Evolutionary conservation across 23 tunicate species (phyloP).

Genomic region (Trididemnum clinides): DNA sequence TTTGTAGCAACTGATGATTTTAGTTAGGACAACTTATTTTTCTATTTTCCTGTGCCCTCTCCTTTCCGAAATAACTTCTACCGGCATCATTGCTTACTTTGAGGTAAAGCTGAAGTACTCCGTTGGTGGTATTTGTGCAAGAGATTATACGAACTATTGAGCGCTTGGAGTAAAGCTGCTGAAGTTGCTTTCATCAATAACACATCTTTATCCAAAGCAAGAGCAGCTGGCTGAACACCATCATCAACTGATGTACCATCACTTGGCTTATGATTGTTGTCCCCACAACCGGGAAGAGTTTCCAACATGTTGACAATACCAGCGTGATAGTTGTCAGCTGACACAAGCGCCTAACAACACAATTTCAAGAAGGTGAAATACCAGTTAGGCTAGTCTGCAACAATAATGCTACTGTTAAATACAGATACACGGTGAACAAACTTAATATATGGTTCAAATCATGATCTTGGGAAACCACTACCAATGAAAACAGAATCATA

Average conservation of each 20-base stretch:
- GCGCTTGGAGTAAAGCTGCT: slow-evolving; percentile 49
- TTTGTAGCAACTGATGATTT: too few relatives aligned
- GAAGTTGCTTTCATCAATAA: slow-evolving; percentile 80
- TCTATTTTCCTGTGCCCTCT: neutral
- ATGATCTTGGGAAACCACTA: too few relatives aligned
- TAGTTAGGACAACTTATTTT: too few relatives aligned
- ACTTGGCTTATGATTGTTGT: neutral
- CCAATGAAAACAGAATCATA: too few relatives aligned
- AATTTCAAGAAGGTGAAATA: too few relatives aligned
- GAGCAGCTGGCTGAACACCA: neutral
- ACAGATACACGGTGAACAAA: too few relatives aligned
- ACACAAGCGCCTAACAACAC: slow-evolving; percentile 47
- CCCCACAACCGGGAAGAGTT: neutral
- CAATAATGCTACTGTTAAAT: too few relatives aligned
- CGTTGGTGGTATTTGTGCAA: slow-evolving; percentile 56
- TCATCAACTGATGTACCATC: neutral
- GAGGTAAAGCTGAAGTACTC: slow-evolving; percentile 44
- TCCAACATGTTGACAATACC: slow-evolving; percentile 78
- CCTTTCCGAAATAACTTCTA: neutral
- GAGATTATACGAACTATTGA: slow-evolving; percentile 48
- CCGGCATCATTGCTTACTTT: slow-evolving; percentile 34
- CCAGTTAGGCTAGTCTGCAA: too few relatives aligned
- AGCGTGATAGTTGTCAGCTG: slow-evolving; percentile 87
- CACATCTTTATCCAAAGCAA: slow-evolving; percentile 70
- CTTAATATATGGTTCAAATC: too few relatives aligned